Conservation (phyloP, 2,888 invertebrate species). For the Junonia oenone region DNA sequence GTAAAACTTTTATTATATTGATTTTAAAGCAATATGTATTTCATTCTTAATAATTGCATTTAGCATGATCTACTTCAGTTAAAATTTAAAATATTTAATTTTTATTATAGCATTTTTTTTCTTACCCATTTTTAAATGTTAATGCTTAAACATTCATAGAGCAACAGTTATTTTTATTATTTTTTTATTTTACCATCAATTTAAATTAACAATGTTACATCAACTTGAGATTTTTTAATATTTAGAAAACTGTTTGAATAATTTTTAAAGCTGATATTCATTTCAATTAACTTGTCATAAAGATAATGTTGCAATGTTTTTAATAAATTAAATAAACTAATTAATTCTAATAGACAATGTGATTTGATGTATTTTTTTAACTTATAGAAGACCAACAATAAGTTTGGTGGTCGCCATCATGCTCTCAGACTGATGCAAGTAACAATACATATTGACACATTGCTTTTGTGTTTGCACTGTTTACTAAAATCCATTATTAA, state of each 20-base stretch:
- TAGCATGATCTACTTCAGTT: neutral
- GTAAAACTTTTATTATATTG: slow-evolving; percentile 28
- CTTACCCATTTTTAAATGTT: no score
- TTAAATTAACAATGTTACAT: no score
- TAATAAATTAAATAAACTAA: neutral
- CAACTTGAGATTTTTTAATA: no score
- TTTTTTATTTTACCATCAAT: no score
- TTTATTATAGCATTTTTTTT: neutral
- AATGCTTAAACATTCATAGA: neutral
- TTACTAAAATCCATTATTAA: slow-evolving; percentile 31
- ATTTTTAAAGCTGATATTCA: no score
- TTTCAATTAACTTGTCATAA: no score
- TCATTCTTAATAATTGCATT: neutral
- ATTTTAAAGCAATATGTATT: neutral
- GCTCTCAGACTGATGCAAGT: slow-evolving; percentile 77
- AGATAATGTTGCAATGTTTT: neutral
- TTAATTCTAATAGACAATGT: slow-evolving; percentile 15
- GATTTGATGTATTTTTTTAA: slow-evolving; percentile 43
- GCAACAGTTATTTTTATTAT: no score
- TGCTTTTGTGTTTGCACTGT: slow-evolving; percentile 60
- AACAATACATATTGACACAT: slow-evolving; percentile 56
- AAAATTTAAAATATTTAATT: neutral
- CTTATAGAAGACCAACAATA: slow-evolving; percentile 77
- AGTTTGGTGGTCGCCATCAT: slow-evolving; percentile 57
- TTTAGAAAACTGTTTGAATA: no score